phyloP scores from a whole-genome alignment of 2,888 invertebrate genomes.

The Dicranocentrus wangi region DNA sequence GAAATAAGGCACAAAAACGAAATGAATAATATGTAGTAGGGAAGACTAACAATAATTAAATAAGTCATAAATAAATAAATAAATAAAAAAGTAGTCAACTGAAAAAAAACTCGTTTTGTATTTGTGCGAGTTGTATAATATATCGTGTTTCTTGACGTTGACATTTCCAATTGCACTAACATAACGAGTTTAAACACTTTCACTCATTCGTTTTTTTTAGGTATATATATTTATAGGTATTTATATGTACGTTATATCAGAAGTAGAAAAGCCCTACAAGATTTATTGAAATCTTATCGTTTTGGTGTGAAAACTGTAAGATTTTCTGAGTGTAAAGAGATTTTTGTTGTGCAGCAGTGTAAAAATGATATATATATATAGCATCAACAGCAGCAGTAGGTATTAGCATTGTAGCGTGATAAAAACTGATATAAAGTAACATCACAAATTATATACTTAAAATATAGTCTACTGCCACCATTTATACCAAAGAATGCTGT shows the following conservation, averaged over 20 bases:
- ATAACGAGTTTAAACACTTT: neutral
- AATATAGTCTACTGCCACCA: conserved; percentile 3
- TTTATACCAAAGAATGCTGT: neutral
- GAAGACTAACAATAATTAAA: conserved; percentile 23
- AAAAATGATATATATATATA: neutral
- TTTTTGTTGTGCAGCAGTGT: conserved; percentile 39
- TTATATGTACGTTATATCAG: neutral
- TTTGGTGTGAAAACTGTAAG: conserved; percentile 9
- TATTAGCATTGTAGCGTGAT: neutral
- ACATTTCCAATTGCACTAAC: conserved; percentile 10
- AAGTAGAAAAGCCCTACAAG: neutral
- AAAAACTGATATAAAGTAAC: no score
- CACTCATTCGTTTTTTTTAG: no score
- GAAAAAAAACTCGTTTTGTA: conserved; percentile 65
- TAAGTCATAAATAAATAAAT: conserved; percentile 32
- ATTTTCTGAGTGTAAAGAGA: conserved; percentile 3
- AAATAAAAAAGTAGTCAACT: conserved; percentile 29
- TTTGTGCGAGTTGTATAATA: conserved; percentile 63
- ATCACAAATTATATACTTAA: no score
- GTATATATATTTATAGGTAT: no score
- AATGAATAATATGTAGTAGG: conserved; percentile 24
- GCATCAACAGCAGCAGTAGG: conserved; percentile 23
- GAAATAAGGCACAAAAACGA: no score
- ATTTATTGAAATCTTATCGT: no score
- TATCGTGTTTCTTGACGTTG: conserved; percentile 13